Percentiles rank a stretch among this genome's conserved stretches.
Conservation (phyloP, 2,113 vertebrate species). For the Eclectus roratus region DNA sequence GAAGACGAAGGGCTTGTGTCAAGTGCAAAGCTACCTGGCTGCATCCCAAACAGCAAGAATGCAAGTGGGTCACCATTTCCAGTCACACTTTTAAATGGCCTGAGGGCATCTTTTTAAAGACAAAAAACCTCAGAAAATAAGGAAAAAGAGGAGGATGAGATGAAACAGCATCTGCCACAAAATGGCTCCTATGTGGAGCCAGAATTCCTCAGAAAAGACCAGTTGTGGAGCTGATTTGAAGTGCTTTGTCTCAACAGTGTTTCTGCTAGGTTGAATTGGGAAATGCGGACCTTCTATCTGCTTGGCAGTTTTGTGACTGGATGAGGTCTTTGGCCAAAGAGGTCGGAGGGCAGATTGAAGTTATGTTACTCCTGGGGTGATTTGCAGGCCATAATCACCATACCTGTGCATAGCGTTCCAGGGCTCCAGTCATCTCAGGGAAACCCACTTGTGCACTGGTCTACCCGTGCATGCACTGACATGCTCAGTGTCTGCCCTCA, state of each 20-base stretch:
- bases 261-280: slow-evolving; percentile 30
- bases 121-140: fast-evolving
- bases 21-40: background rate
- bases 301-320: slow-evolving; percentile 25
- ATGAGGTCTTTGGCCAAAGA: slow-evolving; percentile 26
- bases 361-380: fast-evolving
- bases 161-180: background rate
- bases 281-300: slow-evolving; percentile 40
- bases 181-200: background rate
- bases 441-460: fast-evolving
- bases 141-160: fast-evolving
- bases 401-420: fast-evolving
- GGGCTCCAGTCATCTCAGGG: background rate
- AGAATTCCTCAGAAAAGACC: background rate
- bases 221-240: background rate
- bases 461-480: fast-evolving
- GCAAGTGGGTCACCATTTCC: background rate
- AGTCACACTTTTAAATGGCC: background rate
- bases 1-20: background rate
- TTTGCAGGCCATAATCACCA: fast-evolving
- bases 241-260: background rate
- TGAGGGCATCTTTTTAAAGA: background rate
- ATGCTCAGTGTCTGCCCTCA: fast-evolving
- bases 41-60: background rate
- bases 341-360: background rate